Conservation (phyloP, 2,888 invertebrate species). For the Drosophila neotestacea region DNA sequence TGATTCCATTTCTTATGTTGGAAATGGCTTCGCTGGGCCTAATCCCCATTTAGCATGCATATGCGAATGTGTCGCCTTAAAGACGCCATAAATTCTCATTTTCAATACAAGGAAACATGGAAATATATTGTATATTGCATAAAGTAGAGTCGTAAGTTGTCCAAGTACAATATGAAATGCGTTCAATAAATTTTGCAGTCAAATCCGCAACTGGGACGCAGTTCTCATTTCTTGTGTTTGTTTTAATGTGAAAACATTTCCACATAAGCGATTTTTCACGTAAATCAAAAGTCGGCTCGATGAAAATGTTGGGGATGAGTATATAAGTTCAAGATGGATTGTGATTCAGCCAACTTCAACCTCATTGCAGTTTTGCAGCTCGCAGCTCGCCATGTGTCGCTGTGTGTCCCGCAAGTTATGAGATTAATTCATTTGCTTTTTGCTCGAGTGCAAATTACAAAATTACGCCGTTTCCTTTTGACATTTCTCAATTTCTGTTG, state of each 20-base stretch:
- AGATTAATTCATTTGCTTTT: slow-evolving; percentile 78
- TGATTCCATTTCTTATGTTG: slow-evolving; percentile 12
- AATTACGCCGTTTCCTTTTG: slow-evolving; percentile 77
- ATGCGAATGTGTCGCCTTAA: slow-evolving; percentile 74
- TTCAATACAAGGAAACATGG: slow-evolving; percentile 63
- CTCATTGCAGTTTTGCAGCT: slow-evolving; percentile 1
- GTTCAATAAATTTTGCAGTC: slow-evolving; percentile 72
- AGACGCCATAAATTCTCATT: slow-evolving; percentile 78
- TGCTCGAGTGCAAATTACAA: slow-evolving; percentile 78
- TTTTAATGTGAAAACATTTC: slow-evolving; percentile 71
- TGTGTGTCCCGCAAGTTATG: slow-evolving; percentile 50
- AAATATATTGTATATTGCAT: slow-evolving; percentile 34
- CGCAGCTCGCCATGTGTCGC: slow-evolving; percentile 33
- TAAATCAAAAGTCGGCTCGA: slow-evolving; percentile 73
- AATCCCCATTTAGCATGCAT: slow-evolving; percentile 74
- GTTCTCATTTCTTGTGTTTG: slow-evolving; percentile 15
- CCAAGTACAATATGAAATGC: slow-evolving; percentile 59
- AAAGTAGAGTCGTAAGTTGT: slow-evolving; percentile 8
- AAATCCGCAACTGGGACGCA: slow-evolving; percentile 46
- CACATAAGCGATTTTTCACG: slow-evolving; percentile 78
- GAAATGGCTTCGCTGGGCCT: slow-evolving; percentile 32
- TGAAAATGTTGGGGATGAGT: slow-evolving; percentile 29
- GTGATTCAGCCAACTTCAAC: slow-evolving; percentile 16
- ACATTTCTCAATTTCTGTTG: slow-evolving; percentile 78
- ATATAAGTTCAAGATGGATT: background rate